A percentile compares a stretch with the other conserved stretches of the same genome.
These are phyloP conservation scores for Mormyrops attenuatus DNA, from an alignment of 2,797 vertebrate genomes.

Conservation along the genomic window DNA sequence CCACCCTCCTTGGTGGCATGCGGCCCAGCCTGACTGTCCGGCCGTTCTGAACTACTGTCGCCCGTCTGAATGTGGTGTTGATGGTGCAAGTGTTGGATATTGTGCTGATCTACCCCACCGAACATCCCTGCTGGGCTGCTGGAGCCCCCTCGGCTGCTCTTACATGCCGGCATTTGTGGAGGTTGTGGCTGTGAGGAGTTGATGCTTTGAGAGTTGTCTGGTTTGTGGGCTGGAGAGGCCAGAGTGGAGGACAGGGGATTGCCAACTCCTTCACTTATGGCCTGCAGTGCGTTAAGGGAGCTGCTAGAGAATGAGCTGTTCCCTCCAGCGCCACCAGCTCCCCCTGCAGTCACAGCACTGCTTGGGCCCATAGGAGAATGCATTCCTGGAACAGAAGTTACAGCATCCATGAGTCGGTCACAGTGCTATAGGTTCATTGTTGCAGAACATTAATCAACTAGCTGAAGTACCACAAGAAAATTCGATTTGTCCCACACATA, in stretches of 20 bases:
- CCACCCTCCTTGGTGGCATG: constrained; percentile 46
- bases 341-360: constrained; percentile 56
- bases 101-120: constrained; percentile 52
- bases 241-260: constrained; percentile 83
- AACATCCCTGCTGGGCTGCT: constrained; percentile 71
- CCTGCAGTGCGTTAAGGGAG: constrained; percentile 93
- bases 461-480: background rate
- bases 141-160: constrained; percentile 66
- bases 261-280: constrained; percentile 95
- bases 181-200: constrained; percentile 50
- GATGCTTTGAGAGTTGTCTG: constrained; percentile 82
- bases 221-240: constrained; percentile 80
- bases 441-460: background rate
- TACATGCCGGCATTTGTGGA: constrained; percentile 35
- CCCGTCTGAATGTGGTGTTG: constrained; percentile 50
- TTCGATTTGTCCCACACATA: constrained; percentile 44
- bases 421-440: background rate
- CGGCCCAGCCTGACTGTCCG: constrained; percentile 61
- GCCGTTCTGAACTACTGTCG: constrained; percentile 76
- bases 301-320: constrained; percentile 86
- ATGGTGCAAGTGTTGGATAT: constrained; percentile 57
- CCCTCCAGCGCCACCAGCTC: constrained; percentile 56
- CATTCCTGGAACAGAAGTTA: constrained; percentile 62
- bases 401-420: background rate
- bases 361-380: constrained; percentile 83